Conservation (phyloP, 2,113 vertebrate species). For the Zosterops hypoxanthus region DNA sequence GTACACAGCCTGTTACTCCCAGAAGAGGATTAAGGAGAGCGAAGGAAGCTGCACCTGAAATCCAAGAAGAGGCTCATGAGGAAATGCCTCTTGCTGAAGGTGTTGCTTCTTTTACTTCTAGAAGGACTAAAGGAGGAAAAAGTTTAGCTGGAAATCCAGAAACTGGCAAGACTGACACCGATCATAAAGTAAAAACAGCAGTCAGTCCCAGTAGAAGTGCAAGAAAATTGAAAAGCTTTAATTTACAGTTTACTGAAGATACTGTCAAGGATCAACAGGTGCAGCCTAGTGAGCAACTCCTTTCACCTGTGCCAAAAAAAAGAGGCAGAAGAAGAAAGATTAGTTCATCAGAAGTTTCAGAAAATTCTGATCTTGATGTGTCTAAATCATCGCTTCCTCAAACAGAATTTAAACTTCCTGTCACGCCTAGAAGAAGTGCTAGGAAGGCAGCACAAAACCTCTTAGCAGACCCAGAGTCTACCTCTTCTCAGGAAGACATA, state of each 20-base stretch:
- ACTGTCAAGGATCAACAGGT: conserved; percentile 45
- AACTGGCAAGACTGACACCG: background rate
- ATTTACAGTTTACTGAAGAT: conserved; percentile 65
- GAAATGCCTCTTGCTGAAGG: background rate
- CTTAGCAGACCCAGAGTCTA: background rate
- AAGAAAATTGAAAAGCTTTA: conserved; percentile 65
- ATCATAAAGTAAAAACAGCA: background rate
- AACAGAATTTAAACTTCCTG: conserved; percentile 22
- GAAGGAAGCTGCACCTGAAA: conserved; percentile 25
- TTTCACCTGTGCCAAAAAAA: conserved; percentile 36
- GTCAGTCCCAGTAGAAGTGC: conserved; percentile 67
- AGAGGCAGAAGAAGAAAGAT: conserved; percentile 71
- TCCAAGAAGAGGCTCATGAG: background rate
- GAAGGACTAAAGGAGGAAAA: conserved; percentile 52
- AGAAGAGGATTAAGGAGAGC: conserved; percentile 45
- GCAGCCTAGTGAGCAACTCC: conserved; percentile 7
- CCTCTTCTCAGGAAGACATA: background rate
- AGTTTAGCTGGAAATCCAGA: conserved; percentile 19
- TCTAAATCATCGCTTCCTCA: background rate
- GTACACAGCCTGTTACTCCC: background rate
- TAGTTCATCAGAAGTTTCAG: conserved; percentile 1
- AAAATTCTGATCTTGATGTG: conserved; percentile 36
- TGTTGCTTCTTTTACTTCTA: conserved; percentile 10
- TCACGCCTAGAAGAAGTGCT: conserved; percentile 66
- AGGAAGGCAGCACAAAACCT: conserved; percentile 44